Evolutionary conservation across 2,888 invertebrate species (phyloP), one percentile per base, ranked within the genome.

Genomic region (Drosophila infuscata): DNA sequence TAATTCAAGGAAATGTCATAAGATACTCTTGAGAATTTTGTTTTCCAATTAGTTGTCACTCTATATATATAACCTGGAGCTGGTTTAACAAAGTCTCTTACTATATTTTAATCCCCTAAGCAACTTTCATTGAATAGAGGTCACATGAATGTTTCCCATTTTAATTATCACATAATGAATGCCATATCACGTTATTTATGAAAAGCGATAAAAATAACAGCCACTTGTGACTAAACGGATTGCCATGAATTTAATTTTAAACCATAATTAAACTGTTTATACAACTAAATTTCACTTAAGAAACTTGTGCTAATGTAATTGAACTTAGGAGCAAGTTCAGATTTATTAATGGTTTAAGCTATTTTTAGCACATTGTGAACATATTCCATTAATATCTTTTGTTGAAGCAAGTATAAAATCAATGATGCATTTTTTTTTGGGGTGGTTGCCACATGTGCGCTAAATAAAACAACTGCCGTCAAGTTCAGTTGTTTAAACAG

Each of bases 401-500:
- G 74, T 41, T 30, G 60, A 9, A 56, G 25, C 51, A n/a, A 43
- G 2, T 35, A 17, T 41, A 52, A 32, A 64, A 57, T 64, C 52
- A 57, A 6, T 12, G 12, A 59, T 35, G 32, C 1, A 17, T 20
- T 9, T 15, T 3, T 11, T 20, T 5, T 15, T 0, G 11, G n/a
- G 9, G 0, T 29, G 12, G 33, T 9, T 46, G 52, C 17, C 20
- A 32, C 38, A 49, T 53, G 25, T 36, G 54, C 43, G 43, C 57
- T 56, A 38, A 61, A 41, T 25, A 11, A 51, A 51, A 52, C 43
- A 41, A 33, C 46, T 15, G 17, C 5, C 25, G 29, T 29, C n/a
- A 48, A 29, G 17, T n/a, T n/a, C 74, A 78, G 79, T 74, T 78
- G 79, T 49, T 15, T 49, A 78, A 78, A 78, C 32, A 74, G 11